These are phyloP conservation scores for Synchiropus splendidus DNA, from an alignment of 2,113 vertebrate genomes.

Conservation along the genomic window DNA sequence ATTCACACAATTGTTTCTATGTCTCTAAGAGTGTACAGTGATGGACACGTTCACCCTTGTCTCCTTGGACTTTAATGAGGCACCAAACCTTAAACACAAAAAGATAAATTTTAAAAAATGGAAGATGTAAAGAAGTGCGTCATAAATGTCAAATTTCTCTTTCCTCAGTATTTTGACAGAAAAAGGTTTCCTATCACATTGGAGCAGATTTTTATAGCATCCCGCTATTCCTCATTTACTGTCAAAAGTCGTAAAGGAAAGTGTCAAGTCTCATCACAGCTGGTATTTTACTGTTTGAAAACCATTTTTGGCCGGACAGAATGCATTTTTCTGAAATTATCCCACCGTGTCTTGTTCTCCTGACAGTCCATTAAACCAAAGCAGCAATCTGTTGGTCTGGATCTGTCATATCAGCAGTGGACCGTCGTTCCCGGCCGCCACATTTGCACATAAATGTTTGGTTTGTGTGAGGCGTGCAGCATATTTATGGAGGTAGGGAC, in stretches of 20 bases:
- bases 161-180: too few relatives aligned
- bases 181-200: too few relatives aligned
- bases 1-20: too few relatives aligned
- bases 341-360: conserved; percentile 3
- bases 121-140: too few relatives aligned
- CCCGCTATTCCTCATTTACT: conserved; percentile 10
- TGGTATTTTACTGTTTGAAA: conserved; percentile 5
- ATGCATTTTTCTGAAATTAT: conserved; percentile 14
- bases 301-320: not conserved
- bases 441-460: not conserved
- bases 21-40: too few relatives aligned
- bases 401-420: not conserved
- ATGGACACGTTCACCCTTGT: too few relatives aligned
- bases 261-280: not conserved
- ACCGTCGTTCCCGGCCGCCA: not conserved
- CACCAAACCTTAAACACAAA: too few relatives aligned
- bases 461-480: not conserved
- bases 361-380: conserved; percentile 18
- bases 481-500: not conserved
- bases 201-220: too few relatives aligned
- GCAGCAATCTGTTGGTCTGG: conserved; percentile 1
- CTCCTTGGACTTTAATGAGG: too few relatives aligned
- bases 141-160: too few relatives aligned
- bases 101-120: too few relatives aligned
- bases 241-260: conserved; percentile 1